Base-by-base conservation (phyloP, 2,797 vertebrate genomes). In the Hafferia zeledoni region DNA sequence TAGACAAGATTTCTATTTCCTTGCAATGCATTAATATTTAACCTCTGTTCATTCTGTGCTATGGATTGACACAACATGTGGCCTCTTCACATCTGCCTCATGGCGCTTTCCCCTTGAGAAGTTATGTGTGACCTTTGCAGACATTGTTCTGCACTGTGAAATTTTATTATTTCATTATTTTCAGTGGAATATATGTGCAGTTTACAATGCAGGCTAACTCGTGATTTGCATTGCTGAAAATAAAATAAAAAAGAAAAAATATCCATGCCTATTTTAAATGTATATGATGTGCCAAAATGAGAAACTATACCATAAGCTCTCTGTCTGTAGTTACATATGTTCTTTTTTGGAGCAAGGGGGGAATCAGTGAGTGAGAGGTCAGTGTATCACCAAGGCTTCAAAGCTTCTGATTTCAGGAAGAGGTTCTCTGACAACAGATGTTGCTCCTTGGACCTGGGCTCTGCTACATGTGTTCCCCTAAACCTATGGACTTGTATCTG, bases 21-120 rank as follows among this genome's bases (percentile, higher is more conserved):
- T 85, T 75, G 41, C 22, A 57, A 5, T 35, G 46, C 65, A 35
- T 94, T 87, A 79, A 39, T 94, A 90, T 95, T 96, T 91, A 56
- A 89, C 52, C 31, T 91, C 67, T 88, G 5, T 74, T 91, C 65
- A 22, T 83, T 69, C 63, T 83, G 57, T 69, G 77, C 59, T 76
- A 17, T 63, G 56, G 69, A 60, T 1, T 88, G 80, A 70, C 7
- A 30, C 83, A 92, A 95, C 70, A 77, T 33, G 52, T 91, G 67
- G 70, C 93, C 74, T 90, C 87, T 79, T 96, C 47, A 74, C 41
- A 56, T 83, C 76, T 89, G 85, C 76, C 82, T 91, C 3, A 3
- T 81, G 87, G 59, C 0, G 0, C 49, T 90, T 91, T 14, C 59
- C 53, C 50, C 50, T 47, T 0, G 12, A 82, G 89, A 90, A 93